phyloP scores from a whole-genome alignment of 2,113 vertebrate species.

The Archocentrus centrarchus region DNA sequence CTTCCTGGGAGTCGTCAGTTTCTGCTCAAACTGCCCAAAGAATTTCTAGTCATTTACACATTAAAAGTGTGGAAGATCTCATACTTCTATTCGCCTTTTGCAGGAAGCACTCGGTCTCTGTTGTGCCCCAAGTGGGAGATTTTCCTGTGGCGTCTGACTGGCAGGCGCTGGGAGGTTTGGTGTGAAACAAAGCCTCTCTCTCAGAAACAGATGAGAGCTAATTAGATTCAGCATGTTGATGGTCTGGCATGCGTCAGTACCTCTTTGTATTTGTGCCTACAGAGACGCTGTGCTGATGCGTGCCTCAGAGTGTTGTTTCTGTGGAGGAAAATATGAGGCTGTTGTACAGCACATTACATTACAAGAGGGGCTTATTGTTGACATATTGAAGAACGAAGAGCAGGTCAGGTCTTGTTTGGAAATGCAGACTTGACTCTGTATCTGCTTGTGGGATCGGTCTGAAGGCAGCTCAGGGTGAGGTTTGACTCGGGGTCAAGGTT shows the following conservation, averaged over 20 bases:
- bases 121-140: slow-evolving; percentile 6
- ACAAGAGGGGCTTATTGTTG: slow-evolving; percentile 4
- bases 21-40: background rate
- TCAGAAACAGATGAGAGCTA: slow-evolving; percentile 66
- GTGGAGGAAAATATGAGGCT: slow-evolving; percentile 32
- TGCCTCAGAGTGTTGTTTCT: slow-evolving; percentile 35
- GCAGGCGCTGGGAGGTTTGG: slow-evolving; percentile 32
- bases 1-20: fast-evolving
- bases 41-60: background rate
- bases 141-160: slow-evolving; percentile 38
- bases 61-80: background rate
- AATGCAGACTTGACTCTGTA: slow-evolving; percentile 51
- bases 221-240: slow-evolving; percentile 69
- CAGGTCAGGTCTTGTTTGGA: slow-evolving; percentile 66
- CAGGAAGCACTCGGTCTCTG: background rate
- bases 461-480: slow-evolving; percentile 22
- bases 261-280: slow-evolving; percentile 49
- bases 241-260: slow-evolving; percentile 57
- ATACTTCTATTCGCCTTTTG: fast-evolving
- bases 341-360: background rate
- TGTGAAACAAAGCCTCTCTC: slow-evolving; percentile 69
- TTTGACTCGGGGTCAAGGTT: slow-evolving; percentile 58
- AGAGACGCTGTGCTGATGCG: slow-evolving; percentile 27
- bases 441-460: slow-evolving; percentile 42
- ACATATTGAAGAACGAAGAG: slow-evolving; percentile 34